Conservation (phyloP, 2,113 vertebrate genomes). For the Erpornis zantholeuca region DNA sequence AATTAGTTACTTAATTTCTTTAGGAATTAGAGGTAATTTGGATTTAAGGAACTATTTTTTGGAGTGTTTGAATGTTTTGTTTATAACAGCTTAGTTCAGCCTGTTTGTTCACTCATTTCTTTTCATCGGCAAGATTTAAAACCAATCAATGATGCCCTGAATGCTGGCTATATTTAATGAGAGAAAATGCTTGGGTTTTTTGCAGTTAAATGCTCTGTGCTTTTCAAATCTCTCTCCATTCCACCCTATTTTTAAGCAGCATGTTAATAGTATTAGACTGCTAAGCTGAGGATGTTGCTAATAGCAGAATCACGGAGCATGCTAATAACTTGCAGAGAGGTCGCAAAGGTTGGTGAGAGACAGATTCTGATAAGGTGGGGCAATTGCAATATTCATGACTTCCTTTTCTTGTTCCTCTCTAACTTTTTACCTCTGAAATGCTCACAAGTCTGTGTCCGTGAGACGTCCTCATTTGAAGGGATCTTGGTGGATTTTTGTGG, state of each 20-base stretch:
- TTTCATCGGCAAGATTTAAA: conserved; percentile 26
- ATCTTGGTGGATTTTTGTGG: neutral
- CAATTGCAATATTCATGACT: neutral
- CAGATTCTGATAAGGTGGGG: neutral
- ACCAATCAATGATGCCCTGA: neutral
- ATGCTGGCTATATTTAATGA: neutral
- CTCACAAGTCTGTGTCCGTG: neutral
- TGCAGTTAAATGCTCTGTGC: neutral
- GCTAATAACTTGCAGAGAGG: neutral
- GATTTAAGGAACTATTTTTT: conserved; percentile 41
- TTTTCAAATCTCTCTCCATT: neutral
- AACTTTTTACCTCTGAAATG: neutral
- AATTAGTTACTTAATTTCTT: conserved; percentile 62
- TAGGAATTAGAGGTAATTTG: conserved; percentile 60
- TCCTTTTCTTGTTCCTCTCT: neutral
- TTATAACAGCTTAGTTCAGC: neutral
- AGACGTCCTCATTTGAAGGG: neutral
- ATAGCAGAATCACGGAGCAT: neutral
- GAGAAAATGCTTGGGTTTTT: neutral
- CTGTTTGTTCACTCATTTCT: conserved; percentile 2
- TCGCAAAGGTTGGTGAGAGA: neutral
- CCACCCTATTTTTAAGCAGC: neutral
- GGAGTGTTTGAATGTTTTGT: conserved; percentile 1
- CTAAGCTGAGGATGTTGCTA: neutral
- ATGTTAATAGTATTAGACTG: neutral